Conservation (phyloP, 2,113 vertebrate species). For the Capreolus pygargus region DNA sequence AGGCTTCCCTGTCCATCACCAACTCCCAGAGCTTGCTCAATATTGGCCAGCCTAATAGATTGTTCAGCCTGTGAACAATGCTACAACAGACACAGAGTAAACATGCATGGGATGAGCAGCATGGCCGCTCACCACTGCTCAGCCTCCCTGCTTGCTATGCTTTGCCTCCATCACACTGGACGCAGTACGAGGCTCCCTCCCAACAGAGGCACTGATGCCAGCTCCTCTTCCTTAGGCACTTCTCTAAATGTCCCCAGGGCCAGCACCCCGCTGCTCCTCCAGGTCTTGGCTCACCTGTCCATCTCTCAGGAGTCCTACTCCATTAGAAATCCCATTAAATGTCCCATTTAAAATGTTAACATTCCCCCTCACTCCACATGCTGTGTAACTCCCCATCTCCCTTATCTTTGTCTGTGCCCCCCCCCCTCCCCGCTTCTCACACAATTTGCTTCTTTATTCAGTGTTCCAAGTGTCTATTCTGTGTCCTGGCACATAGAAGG, state of each 20-base stretch:
- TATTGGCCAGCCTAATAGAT: background rate
- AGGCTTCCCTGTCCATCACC: background rate
- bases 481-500: background rate
- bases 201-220: rapidly evolving
- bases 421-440: background rate
- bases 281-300: background rate
- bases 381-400: background rate
- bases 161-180: background rate
- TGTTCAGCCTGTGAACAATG: background rate
- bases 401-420: background rate
- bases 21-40: background rate
- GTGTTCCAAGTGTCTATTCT: background rate
- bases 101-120: rapidly evolving
- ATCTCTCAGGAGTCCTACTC: background rate
- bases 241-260: background rate
- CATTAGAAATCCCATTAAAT: background rate
- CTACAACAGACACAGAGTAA: background rate
- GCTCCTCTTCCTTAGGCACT: background rate
- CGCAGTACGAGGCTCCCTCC: background rate
- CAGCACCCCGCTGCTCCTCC: rapidly evolving
- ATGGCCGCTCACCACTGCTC: rapidly evolving
- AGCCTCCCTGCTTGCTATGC: rapidly evolving
- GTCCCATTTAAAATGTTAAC: background rate
- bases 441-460: background rate
- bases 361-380: rapidly evolving